phyloP scores from a whole-genome alignment of 1,140 invertebrate genomes.

The Phocides pigmalion region DNA sequence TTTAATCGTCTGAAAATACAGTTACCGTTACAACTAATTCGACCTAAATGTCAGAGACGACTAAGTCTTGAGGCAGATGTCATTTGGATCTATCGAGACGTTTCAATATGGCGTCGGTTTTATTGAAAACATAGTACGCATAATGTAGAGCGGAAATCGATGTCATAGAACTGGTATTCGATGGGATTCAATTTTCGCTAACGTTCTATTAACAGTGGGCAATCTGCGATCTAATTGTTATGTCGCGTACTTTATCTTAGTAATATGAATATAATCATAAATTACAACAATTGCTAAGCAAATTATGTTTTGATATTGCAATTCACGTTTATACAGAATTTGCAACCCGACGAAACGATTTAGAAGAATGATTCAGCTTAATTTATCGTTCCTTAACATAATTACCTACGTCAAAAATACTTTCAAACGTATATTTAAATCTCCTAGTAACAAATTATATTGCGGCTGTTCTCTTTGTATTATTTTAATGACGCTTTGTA shows the following conservation, averaged over 20 bases:
- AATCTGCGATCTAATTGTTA: constrained; percentile 44
- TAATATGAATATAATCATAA: constrained; percentile 7
- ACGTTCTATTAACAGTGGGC: constrained; percentile 49
- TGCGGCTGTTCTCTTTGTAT: too few species aligned
- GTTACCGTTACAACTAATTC: constrained; percentile 59
- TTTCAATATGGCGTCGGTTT: constrained; percentile 30
- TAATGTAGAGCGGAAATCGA: constrained; percentile 46
- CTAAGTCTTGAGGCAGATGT: constrained; percentile 36
- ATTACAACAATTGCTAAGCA: constrained; percentile 21
- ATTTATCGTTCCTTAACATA: background rate
- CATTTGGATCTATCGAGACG: constrained; percentile 26
- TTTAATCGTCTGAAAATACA: constrained; percentile 59
- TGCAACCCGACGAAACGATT: constrained; percentile 11
- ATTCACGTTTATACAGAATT: constrained; percentile 26
- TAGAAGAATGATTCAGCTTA: constrained; percentile 21
- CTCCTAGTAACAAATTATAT: background rate
- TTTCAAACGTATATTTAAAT: background rate
- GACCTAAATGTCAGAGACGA: constrained; percentile 51
- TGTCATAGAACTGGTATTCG: constrained; percentile 48
- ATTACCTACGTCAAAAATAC: background rate
- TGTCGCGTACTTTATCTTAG: constrained; percentile 16
- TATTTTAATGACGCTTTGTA: too few species aligned
- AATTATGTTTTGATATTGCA: constrained; percentile 31
- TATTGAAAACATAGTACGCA: constrained; percentile 41
- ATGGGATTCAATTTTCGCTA: constrained; percentile 52